phyloP scores from a whole-genome alignment of 1,140 invertebrate genomes.

The Nasonia giraulti region DNA sequence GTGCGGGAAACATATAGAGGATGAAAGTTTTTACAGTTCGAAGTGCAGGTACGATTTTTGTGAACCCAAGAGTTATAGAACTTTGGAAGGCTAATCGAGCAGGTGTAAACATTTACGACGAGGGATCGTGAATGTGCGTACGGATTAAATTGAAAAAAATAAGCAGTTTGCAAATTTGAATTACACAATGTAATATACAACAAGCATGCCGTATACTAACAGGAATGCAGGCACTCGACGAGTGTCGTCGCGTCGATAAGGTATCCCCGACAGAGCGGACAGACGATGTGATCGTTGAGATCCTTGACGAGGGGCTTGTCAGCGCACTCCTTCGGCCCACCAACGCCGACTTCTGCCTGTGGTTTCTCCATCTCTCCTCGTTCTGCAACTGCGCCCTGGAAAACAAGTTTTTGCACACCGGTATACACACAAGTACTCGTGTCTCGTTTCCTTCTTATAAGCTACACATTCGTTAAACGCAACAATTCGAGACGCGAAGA shows the following conservation, averaged over 20 bases:
- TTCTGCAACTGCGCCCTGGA: conserved; percentile 32
- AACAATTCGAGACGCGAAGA: not conserved
- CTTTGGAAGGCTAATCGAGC: too few relatives aligned
- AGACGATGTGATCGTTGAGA: conserved; percentile 83
- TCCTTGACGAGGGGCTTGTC: conserved; percentile 73
- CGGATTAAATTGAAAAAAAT: too few relatives aligned
- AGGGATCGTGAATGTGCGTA: too few relatives aligned
- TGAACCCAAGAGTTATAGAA: too few relatives aligned
- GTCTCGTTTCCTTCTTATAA: not conserved
- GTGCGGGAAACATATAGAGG: too few relatives aligned
- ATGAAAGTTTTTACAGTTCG: too few relatives aligned
- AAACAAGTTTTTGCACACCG: conserved; percentile 44
- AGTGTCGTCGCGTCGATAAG: conserved; percentile 88
- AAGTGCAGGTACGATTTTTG: too few relatives aligned
- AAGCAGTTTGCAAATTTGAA: too few relatives aligned
- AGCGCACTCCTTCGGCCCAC: conserved; percentile 51
- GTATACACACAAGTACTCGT: not conserved
- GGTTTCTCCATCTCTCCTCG: conserved; percentile 27
- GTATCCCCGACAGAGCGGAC: conserved; percentile 85
- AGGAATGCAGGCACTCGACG: conserved; percentile 88
- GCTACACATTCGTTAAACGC: too few relatives aligned
- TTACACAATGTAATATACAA: too few relatives aligned
- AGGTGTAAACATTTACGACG: too few relatives aligned
- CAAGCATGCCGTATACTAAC: conserved; percentile 78
- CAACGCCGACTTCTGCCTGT: not conserved